Evolutionary conservation across 2,113 vertebrate species (phyloP), one percentile per base, ranked within the genome.

Genomic region (Lipophrys pholis): DNA sequence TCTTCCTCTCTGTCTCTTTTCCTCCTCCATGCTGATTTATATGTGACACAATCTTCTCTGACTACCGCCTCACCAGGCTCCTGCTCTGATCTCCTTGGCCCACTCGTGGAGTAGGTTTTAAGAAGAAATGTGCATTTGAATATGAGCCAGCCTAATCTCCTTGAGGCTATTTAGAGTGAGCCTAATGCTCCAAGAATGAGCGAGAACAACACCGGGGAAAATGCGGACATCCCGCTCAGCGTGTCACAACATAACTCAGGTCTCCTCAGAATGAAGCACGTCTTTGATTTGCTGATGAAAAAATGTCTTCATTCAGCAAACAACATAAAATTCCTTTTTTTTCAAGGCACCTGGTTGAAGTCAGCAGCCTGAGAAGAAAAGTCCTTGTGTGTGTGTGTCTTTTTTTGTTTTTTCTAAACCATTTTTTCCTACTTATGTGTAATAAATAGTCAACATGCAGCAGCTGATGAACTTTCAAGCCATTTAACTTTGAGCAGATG

Each of bases 41-140:
- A 74, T 72, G 0, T 76, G 81, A 86, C 81, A 73, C 69, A 83
- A 84, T 90, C 86, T 36, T 65, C 81, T 81, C 69, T 76, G 87
- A 91, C 87, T 86, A 68, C 81, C 48, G 56, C 69, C 85, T 82
- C 88, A 60, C 76, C 73, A 71, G 66, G 65, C 76, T 86, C 64
- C 82, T 80, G 80, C 61, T 14, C 74, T 69, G 82, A 73, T 78
- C 82, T 88, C 67, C 73, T 84, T 65, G 84, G 84, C 83, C 89
- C 90, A 87, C 78, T 90, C 71, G 60, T 61, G 76, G 76, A 84
- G 80, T 82, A 59, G 71, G 78, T 89, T 90, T 89, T 84, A 60
- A 60, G 69, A 55, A 89, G 80, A 90, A 90, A 88, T 86, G 88
- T 84, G 77, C 82, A 79, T 86, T 92, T 88, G 86, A 90, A 84